Conservation (phyloP, 2,888 invertebrate genomes). For the Drosophila colorata region DNA sequence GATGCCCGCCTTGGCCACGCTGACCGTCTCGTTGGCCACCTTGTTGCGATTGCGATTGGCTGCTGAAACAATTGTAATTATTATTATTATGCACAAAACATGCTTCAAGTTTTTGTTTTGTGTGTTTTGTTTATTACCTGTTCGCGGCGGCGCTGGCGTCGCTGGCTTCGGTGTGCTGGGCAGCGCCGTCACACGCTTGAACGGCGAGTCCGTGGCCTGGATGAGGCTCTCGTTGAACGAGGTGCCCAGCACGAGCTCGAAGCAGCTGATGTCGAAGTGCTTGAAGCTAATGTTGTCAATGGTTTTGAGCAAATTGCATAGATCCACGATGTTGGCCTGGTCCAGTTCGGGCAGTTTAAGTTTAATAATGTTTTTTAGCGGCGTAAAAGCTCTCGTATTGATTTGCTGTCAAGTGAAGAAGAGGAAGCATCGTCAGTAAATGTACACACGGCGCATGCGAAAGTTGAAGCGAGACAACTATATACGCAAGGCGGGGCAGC, state of each 20-base stretch:
- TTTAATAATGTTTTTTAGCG: conserved; percentile 82
- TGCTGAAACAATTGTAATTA: conserved; percentile 27
- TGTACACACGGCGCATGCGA: conserved; percentile 23
- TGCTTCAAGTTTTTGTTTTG: background rate
- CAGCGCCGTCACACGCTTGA: conserved; percentile 47
- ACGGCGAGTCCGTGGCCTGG: conserved; percentile 77
- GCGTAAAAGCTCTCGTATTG: conserved; percentile 84
- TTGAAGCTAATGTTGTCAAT: conserved; percentile 84
- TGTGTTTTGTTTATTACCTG: conserved; percentile 38
- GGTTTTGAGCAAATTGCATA: conserved; percentile 82
- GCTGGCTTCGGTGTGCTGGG: conserved; percentile 48
- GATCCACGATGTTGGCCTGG: conserved; percentile 74
- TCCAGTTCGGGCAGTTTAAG: conserved; percentile 83
- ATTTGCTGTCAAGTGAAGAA: conserved; percentile 79
- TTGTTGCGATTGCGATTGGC: conserved; percentile 57
- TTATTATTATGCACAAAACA: conserved; percentile 3
- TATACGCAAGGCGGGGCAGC: conserved; percentile 12
- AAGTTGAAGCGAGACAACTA: conserved; percentile 53
- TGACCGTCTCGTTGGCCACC: conserved; percentile 59
- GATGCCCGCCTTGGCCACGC: conserved; percentile 57
- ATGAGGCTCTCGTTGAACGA: conserved; percentile 84
- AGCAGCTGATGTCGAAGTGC: conserved; percentile 84
- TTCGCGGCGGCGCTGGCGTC: conserved; percentile 54
- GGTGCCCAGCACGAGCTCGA: conserved; percentile 82
- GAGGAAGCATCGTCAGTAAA: conserved; percentile 17